Evolutionary conservation across 2,113 vertebrate genomes (phyloP).

Genomic region (Actinemys pallida): DNA sequence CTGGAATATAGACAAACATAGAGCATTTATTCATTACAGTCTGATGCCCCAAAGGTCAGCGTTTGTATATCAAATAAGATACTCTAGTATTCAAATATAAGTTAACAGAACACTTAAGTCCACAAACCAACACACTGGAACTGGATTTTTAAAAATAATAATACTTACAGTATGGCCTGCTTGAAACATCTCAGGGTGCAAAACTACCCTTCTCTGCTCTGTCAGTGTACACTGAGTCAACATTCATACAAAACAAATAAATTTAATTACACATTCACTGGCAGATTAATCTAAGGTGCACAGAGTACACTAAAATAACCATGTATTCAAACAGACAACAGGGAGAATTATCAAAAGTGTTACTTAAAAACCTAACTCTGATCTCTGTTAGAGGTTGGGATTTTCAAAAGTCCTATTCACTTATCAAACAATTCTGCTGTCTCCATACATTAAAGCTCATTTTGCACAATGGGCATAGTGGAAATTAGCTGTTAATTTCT

Average conservation of each 20-base stretch:
- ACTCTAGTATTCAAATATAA: background rate
- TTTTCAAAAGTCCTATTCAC: no score
- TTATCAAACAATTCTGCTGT: background rate
- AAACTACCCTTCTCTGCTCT: background rate
- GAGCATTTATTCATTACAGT: slow-evolving; percentile 41
- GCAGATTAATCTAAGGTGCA: background rate
- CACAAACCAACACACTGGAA: background rate
- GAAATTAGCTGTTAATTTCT: background rate
- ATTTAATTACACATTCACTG: background rate
- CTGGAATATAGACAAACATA: background rate
- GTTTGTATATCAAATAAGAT: background rate
- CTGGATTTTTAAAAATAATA: background rate
- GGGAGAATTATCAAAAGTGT: background rate
- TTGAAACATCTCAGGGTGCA: background rate
- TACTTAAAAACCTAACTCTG: background rate
- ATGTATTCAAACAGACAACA: background rate
- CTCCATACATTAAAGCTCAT: background rate
- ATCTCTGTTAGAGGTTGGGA: background rate
- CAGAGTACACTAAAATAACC: background rate
- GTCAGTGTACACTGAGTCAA: background rate
- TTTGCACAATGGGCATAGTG: background rate
- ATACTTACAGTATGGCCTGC: background rate
- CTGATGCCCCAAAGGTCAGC: background rate
- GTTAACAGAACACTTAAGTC: background rate
- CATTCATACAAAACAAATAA: background rate